Base-by-base conservation (phyloP, 1,140 invertebrate species). In the Drosophila ogumai region DNA sequence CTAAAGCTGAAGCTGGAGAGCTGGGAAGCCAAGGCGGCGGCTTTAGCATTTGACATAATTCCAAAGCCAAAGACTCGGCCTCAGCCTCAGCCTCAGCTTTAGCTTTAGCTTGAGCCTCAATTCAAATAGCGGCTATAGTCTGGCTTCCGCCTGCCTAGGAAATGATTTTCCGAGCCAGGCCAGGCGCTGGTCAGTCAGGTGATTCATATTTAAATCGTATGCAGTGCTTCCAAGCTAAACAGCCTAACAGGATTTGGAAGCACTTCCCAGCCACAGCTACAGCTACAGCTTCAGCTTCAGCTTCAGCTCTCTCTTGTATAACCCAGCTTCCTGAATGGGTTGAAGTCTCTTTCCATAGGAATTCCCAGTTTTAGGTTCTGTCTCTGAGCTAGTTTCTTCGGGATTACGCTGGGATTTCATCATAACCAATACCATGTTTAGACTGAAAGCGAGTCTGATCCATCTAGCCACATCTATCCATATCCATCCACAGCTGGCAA, bases 401-500 rank as follows among this genome's bases (percentile, higher is more conserved):
- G 41, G 8, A 36, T 86, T 75, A 71, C 49, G 63, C 49, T 41
- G 7, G 3, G n/a, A 41, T 43, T 43, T 43, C 40, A 8, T 40
- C 15, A 28, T 60, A 41, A 46, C 15, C 32, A 3, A 46, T 19
- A 55, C 47, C 41, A 69, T 58, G 17, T 17, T 17, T 32, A 63
- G 68, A 44, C 43, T 54, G 34, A 63, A 61, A 61, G 44, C 47
- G 32, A 54, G 22, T 72, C 64, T 73, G 69, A 61, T 57, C 43
- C 50, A 73, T 68, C 47, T 91, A 28, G 28, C 47, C 47, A 15
- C 50, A 73, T 68, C 47, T 91, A 28, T 49, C 47, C 47, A 15
- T 28, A 22, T 6, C 6, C 25, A 47, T 25, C 12, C 9, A 55
- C 93, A 97, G 96, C 95, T 44, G 95, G 94, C 31, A 95, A 96